Base-by-base conservation (phyloP, 2,888 invertebrate genomes). In the Muscina levida region DNA sequence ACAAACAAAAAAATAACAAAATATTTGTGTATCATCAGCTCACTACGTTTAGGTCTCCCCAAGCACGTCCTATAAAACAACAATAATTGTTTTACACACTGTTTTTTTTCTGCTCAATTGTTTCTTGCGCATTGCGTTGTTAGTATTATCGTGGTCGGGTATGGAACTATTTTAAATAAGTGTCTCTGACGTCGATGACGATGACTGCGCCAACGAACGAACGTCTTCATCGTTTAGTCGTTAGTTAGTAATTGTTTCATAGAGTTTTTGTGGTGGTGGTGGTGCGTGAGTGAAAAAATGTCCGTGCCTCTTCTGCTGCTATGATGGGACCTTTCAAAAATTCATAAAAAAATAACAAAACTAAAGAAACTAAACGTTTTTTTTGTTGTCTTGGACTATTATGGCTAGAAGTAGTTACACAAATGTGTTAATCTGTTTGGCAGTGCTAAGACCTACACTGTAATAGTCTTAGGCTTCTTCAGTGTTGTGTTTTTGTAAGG, bases 371-470 rank as follows among this genome's bases (percentile, higher is more conserved):
- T 31, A 74, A 74, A 71, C 59, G 71, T 42, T 56, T n/a, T 56
- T 11, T 44, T 68, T 73, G 62, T 75, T 26, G 75, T 75, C 51
- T 24, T 62, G 19, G 56, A 66, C 72, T 72, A 65, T 76, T 79
- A 72, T 77, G 68, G 67, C 72, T 48, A 72, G 39, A 81, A 77
- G 77, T 77, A 81, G 77, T 77, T 77, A 75, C 19, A 75, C 68
- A 81, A 81, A 77, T 77, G 81, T 81, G 77, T 77, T 81, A 81
- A 81, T 81, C 81, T 77, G 72, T 81, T 81, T 77, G 74, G 31
- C 74, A 77, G 74, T 75, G 46, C 37, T 62, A 62, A n/a, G n/a
- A n/a, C n/a, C n/a, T n/a, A n/a, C n/a, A n/a, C 71, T 77, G 71
- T 77, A 66, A n/a, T n/a, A 75, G 66, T 26, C 31, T 74, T 65